Evolutionary conservation across 2,797 vertebrate genomes (phyloP), one percentile per base, ranked within the genome.

Genomic region (Anguilla obscura): DNA sequence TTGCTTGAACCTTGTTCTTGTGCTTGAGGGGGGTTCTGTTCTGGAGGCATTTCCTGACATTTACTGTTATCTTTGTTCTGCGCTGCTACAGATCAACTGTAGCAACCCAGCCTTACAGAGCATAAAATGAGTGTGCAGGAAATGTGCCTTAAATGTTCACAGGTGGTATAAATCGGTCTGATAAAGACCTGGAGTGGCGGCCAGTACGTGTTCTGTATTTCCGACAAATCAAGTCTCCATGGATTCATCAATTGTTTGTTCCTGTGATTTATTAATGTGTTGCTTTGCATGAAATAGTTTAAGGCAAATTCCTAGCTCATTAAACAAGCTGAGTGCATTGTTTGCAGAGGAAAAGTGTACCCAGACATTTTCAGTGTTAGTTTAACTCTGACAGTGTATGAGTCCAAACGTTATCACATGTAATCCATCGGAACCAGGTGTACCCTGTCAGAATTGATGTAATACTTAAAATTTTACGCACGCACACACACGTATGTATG

Each of bases 81-180:
- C 0, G 24, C 79, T 45, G 63, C n/a, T 69, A 27, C 63, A 69
- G 63, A 69, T 69, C 79, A 18, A 10, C 21, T 82, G 45, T 50
- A 33, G 40, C 6, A 14, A 82, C 4, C 79, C 40, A n/a, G 24
- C 79, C 79, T 79, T n/a, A 50, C 21, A 8, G 18, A 6, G 24
- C 79, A 82, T 18, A 10, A 18, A 24, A 50, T 3, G 45, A 82
- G 21, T 2, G 8, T 50, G 79, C 40, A 82, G 79, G 79, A 82
- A 82, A 50, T 82, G 45, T 48, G 40, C 24, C 45, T n/a, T 82
- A 82, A 82, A 82, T 50, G 79, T 50, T 82, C 79, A 82, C 79
- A 82, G 79, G 40, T 21, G 40, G 45, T 50, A 82, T 45, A 82
- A 24, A 82, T 50, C n/a, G 79, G 45, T n/a, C 45, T 3, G 79